Evolutionary conservation across 2,797 vertebrate genomes (phyloP).

Genomic region (Antennarius maculatus): DNA sequence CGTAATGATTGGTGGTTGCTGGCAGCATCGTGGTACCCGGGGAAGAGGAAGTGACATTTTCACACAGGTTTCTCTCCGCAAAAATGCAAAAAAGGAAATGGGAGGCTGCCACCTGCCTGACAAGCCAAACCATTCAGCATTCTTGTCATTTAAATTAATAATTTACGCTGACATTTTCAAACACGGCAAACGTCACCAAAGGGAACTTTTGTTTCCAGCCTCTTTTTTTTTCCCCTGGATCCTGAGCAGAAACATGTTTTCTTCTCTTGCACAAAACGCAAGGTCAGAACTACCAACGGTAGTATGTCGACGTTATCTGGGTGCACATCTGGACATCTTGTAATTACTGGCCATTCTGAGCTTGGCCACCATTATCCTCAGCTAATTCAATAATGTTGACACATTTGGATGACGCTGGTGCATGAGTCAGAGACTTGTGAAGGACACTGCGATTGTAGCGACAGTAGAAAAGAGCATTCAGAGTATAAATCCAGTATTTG

Average conservation of each 20-base stretch:
- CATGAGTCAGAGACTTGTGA: conserved; percentile 53
- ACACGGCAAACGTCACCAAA: conserved; percentile 13
- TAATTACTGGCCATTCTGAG: conserved; percentile 38
- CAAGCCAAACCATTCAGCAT: conserved; percentile 5
- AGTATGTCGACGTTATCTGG: conserved; percentile 17
- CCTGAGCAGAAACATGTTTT: not conserved
- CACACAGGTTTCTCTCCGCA: conserved; percentile 14
- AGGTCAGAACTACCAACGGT: not conserved
- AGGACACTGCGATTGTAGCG: conserved; percentile 49
- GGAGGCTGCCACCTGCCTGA: conserved; percentile 29
- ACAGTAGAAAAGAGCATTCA: conserved; percentile 42
- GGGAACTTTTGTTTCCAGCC: conserved; percentile 18
- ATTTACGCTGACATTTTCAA: conserved; percentile 51
- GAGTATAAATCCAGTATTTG: conserved; percentile 55
- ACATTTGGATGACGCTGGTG: conserved; percentile 34
- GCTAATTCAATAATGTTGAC: conserved; percentile 58
- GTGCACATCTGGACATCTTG: conserved; percentile 22
- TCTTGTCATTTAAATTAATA: conserved; percentile 40
- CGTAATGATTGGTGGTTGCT: conserved; percentile 36
- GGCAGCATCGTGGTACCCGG: conserved; percentile 16
- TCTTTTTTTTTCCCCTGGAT: not conserved
- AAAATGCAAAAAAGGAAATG: not conserved
- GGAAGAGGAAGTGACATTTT: conserved; percentile 34
- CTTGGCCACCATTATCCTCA: conserved; percentile 37
- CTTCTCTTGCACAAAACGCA: conserved; percentile 1